These are phyloP conservation scores for Microplitis manilae DNA, from an alignment of 2,888 invertebrate genomes.

Conservation along the genomic window DNA sequence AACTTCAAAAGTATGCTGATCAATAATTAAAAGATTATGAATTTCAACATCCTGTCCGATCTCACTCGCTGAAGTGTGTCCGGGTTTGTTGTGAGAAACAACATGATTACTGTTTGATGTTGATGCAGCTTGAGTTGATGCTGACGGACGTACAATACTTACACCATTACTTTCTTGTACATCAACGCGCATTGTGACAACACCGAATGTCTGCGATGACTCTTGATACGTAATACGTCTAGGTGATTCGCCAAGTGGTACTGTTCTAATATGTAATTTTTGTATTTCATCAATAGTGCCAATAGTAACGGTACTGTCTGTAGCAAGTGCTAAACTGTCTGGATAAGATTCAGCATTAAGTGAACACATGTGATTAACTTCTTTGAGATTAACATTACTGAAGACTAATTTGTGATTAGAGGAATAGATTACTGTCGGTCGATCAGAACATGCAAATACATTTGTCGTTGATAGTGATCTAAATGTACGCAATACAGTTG, in stretches of 20 bases:
- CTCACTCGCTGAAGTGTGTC: conserved; percentile 71
- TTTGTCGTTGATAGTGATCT: conserved; percentile 92
- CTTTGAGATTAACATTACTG: conserved; percentile 96
- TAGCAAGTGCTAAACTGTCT: conserved; percentile 91
- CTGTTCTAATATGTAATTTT: conserved; percentile 96
- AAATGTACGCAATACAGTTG: conserved; percentile 93
- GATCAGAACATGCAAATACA: conserved; percentile 98
- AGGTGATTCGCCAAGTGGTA: conserved; percentile 95
- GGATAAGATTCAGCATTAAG: conserved; percentile 96
- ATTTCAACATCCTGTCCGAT: conserved; percentile 91
- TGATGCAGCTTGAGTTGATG: conserved; percentile 84
- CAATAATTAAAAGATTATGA: conserved; percentile 90
- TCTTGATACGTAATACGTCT: conserved; percentile 96
- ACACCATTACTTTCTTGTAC: conserved; percentile 84
- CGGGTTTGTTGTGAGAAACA: conserved; percentile 69
- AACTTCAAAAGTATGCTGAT: conserved; percentile 98
- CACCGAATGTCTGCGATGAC: conserved; percentile 92
- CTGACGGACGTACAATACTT: conserved; percentile 78
- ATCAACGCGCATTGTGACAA: conserved; percentile 92
- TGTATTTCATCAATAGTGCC: conserved; percentile 99
- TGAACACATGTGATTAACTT: conserved; percentile 98
- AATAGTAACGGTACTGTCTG: conserved; percentile 91
- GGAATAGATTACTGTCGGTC: conserved; percentile 98
- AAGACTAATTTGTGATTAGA: conserved; percentile 99
- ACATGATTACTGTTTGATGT: conserved; percentile 74